Percentiles rank a stretch among this genome's conserved stretches.
phyloP scores from a whole-genome alignment of 2,113 vertebrate species.

The Pionites leucogaster region DNA sequence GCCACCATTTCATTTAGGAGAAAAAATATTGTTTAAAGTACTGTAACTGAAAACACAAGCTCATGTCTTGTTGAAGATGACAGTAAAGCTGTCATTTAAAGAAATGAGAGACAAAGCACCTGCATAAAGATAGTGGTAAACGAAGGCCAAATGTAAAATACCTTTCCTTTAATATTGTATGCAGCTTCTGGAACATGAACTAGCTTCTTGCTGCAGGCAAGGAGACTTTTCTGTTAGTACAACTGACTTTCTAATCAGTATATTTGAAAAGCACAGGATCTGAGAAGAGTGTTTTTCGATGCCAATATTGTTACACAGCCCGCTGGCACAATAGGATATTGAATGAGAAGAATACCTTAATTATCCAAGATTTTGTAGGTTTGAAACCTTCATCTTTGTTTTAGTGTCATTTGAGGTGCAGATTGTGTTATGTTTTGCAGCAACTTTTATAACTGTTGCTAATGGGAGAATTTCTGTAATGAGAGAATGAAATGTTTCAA shows the following conservation, averaged over 20 bases:
- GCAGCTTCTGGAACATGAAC: not conserved
- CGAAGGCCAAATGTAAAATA: not conserved
- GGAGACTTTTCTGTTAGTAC: not conserved
- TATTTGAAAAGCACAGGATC: not conserved
- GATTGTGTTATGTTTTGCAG: not conserved
- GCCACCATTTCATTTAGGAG: not conserved
- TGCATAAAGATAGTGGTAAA: not conserved
- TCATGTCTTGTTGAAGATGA: not conserved
- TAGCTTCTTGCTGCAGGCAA: not conserved
- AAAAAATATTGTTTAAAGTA: not conserved
- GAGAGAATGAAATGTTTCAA: slow-evolving; percentile 46
- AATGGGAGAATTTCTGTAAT: slow-evolving; percentile 20
- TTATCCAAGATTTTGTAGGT: not conserved
- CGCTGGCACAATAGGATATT: not conserved
- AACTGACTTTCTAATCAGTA: not conserved
- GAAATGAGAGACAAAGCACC: fast-evolving
- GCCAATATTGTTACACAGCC: not conserved
- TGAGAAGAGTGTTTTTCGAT: fast-evolving
- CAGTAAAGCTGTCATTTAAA: not conserved
- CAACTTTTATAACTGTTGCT: not conserved
- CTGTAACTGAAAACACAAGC: not conserved
- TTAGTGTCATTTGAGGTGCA: not conserved
- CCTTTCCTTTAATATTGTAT: not conserved
- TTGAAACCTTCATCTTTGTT: not conserved
- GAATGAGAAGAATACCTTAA: not conserved